Evolutionary conservation across 2,888 invertebrate species (phyloP).

Genomic region (Drosophila paucipuncta): DNA sequence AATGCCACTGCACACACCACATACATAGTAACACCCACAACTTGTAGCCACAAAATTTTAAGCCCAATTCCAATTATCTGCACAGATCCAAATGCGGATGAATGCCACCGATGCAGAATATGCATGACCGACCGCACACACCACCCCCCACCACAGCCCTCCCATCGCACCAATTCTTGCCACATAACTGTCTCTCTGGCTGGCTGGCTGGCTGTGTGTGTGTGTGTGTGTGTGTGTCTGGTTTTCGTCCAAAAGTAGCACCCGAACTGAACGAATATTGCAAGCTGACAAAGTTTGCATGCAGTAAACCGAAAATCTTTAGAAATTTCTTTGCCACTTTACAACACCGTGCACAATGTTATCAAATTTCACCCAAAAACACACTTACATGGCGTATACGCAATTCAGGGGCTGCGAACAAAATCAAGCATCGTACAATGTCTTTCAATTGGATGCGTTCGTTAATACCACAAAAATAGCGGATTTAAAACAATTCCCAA

Average conservation of each 20-base stretch:
- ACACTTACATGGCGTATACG: constrained; percentile 29
- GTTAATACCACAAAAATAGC: constrained; percentile 89
- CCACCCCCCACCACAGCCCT: not conserved
- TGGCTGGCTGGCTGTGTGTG: not conserved
- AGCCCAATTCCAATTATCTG: constrained; percentile 79
- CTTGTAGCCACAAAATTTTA: constrained; percentile 76
- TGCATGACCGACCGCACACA: constrained; percentile 55
- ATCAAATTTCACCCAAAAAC: not conserved
- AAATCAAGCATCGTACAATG: constrained; percentile 90
- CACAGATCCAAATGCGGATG: constrained; percentile 66
- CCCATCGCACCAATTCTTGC: not conserved
- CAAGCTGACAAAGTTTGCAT: constrained; percentile 16
- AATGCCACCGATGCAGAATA: constrained; percentile 54
- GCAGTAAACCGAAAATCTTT: constrained; percentile 40
- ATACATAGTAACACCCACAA: constrained; percentile 27
- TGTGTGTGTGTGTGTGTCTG: constrained; percentile 13
- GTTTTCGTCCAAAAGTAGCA: constrained; percentile 18
- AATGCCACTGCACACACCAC: constrained; percentile 24
- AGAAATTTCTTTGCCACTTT: constrained; percentile 42
- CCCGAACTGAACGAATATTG: constrained; percentile 16
- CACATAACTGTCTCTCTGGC: constrained; percentile 18
- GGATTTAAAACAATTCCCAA: constrained; percentile 84
- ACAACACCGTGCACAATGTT: constrained; percentile 21
- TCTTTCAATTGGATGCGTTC: constrained; percentile 90
- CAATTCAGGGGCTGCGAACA: constrained; percentile 89